Base-by-base conservation (phyloP, 2,888 invertebrate genomes). In the Melikaiella ostensackeni region DNA sequence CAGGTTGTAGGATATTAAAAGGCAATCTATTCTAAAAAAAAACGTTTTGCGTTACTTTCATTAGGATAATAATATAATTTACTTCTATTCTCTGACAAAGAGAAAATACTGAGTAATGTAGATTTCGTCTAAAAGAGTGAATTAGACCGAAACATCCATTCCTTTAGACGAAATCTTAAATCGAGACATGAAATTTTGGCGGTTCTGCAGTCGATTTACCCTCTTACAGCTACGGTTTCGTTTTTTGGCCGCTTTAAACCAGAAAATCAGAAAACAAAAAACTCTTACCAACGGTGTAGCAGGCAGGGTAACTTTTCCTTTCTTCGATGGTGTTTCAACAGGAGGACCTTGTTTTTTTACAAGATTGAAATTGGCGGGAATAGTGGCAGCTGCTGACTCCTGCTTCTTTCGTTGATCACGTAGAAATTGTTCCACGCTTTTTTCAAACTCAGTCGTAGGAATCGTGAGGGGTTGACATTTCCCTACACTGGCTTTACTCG, bases 381-480 rank as follows among this genome's bases (percentile, higher is more conserved):
- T 70, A 27, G 24, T 13, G 24, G 81, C 81, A 8, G 84, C 79
- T 13, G 84, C 77, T n/a, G 86, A 83, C 76, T 91, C 91, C 11
- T 88, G 87, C 76, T 89, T 89, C 38, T 88, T 88, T 33, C 92
- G 81, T 24, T 86, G 87, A 35, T 89, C 87, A 33, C 89, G 87
- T 59, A 92, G 82, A 80, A 92, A 91, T 75, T 88, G 86, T 24
- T 88, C 90, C 4, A 92, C 84, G 24, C 89, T 90, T 76, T 84
- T 91, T 59, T 91, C 91, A 77, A 92, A 91, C n/a, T 91, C 92
- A 3, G 84, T 78, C 3, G 84, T 85, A 0, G 88, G 85, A 75
- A 88, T 86, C 7, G 82, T 75, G 1, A 86, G 77, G 0, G 74
- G 78, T 77, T 80, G 84, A 35, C 78, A 78, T 19, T 76, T 82